These are phyloP conservation scores for Meteorus colon DNA, from an alignment of 2,888 invertebrate genomes.

Conservation along the genomic window DNA sequence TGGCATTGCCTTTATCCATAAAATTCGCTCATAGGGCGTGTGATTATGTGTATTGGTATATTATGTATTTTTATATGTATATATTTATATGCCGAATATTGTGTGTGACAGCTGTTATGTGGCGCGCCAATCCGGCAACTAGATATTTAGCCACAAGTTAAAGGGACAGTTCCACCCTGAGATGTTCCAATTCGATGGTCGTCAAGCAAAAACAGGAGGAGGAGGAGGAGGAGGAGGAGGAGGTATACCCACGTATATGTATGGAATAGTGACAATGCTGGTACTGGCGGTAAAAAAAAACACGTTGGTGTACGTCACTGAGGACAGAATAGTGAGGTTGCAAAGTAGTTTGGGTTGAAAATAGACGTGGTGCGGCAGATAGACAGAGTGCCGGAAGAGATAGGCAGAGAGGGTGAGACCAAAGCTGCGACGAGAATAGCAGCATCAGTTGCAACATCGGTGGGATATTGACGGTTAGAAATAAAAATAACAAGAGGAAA, in stretches of 20 bases:
- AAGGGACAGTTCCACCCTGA: slow-evolving; percentile 36
- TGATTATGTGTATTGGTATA: neutral
- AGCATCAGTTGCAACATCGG: slow-evolving; percentile 36
- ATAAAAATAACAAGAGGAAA: slow-evolving; percentile 40
- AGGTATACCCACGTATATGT: neutral
- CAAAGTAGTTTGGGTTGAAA: slow-evolving; percentile 34
- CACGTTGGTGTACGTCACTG: slow-evolving; percentile 27
- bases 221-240: neutral
- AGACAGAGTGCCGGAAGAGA: slow-evolving; percentile 26
- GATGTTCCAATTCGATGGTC: slow-evolving; percentile 33
- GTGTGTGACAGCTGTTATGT: slow-evolving; percentile 25
- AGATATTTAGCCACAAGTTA: slow-evolving; percentile 21
- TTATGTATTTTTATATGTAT: no score
- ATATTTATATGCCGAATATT: neutral
- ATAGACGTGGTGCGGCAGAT: slow-evolving; percentile 32
- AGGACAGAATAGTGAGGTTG: slow-evolving; percentile 35
- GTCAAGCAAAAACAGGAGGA: slow-evolving; percentile 14
- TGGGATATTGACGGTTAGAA: slow-evolving; percentile 32
- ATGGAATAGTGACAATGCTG: slow-evolving; percentile 28
- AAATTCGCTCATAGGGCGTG: slow-evolving; percentile 12
- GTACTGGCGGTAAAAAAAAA: slow-evolving; percentile 35
- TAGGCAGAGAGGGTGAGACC: slow-evolving; percentile 17
- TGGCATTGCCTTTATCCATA: slow-evolving; percentile 30
- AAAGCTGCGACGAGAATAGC: slow-evolving; percentile 34
- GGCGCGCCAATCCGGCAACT: slow-evolving; percentile 19